These are phyloP conservation scores for Dinothrombium tinctorium DNA, from an alignment of 1,140 invertebrate genomes.

Conservation along the genomic window DNA sequence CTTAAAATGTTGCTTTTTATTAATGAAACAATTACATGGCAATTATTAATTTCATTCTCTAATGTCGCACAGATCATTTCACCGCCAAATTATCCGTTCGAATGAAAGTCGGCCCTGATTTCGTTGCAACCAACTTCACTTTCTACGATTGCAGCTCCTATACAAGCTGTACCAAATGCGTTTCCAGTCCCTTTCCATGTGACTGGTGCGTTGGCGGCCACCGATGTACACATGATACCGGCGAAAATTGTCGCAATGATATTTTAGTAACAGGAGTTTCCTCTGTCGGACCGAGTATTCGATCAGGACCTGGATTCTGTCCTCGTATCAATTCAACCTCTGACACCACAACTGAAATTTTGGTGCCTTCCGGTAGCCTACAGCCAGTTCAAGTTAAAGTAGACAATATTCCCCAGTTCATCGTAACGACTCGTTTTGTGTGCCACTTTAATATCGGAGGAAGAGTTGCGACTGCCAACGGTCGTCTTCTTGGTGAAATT, in stretches of 20 bases:
- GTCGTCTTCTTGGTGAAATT: constrained; percentile 63
- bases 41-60: too few species aligned
- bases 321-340: constrained; percentile 67
- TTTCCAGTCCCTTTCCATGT: constrained; percentile 74
- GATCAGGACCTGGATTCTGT: constrained; percentile 74
- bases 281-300: constrained; percentile 58
- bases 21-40: too few species aligned
- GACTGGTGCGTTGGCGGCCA: constrained; percentile 96
- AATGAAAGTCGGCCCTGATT: constrained; percentile 65
- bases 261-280: constrained; percentile 78
- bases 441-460: constrained; percentile 92
- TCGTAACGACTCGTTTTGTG: constrained; percentile 73
- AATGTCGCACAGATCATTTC: constrained; percentile 46
- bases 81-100: constrained; percentile 84
- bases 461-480: constrained; percentile 66
- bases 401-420: constrained; percentile 80
- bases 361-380: constrained; percentile 67
- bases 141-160: constrained; percentile 95
- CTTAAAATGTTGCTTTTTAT: too few species aligned
- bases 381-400: constrained; percentile 75
- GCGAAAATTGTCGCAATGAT: constrained; percentile 80
- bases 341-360: constrained; percentile 37
- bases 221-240: constrained; percentile 79
- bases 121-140: constrained; percentile 86
- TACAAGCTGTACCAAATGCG: constrained; percentile 74